Percentiles rank a stretch among this genome's conserved stretches.
Evolutionary conservation across 2,797 vertebrate genomes (phyloP).

Genomic region (Argentina silus): DNA sequence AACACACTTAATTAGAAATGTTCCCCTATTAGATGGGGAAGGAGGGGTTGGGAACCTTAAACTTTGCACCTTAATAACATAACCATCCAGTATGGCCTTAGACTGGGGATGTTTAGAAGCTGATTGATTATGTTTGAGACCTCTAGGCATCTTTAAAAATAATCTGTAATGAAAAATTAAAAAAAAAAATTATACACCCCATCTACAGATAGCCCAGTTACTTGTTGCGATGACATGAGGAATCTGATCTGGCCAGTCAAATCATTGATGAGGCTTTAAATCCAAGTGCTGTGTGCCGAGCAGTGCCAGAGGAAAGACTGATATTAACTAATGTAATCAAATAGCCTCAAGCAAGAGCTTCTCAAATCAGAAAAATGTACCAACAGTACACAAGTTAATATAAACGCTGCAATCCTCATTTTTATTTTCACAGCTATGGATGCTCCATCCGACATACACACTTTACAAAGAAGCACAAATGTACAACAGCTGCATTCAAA

Average conservation of each 20-base stretch:
- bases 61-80: too few species aligned
- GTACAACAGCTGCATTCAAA: slow-evolving; percentile 29
- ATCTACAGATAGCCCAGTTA: too few species aligned
- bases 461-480: not conserved
- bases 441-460: not conserved
- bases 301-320: not conserved
- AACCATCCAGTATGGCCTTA: too few species aligned
- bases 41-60: not conserved
- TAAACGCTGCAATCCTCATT: not conserved
- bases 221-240: too few species aligned
- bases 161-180: too few species aligned
- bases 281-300: too few species aligned
- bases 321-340: not conserved
- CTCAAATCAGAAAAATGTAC: not conserved
- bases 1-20: not conserved
- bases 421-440: not conserved
- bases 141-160: too few species aligned
- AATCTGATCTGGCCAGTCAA: too few species aligned
- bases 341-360: not conserved
- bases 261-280: too few species aligned
- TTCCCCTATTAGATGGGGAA: not conserved
- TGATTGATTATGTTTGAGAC: too few species aligned
- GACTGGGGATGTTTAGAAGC: too few species aligned
- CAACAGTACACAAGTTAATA: not conserved
- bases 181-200: too few species aligned